Conservation (phyloP, 2,113 vertebrate genomes). For the Scortum barcoo region DNA sequence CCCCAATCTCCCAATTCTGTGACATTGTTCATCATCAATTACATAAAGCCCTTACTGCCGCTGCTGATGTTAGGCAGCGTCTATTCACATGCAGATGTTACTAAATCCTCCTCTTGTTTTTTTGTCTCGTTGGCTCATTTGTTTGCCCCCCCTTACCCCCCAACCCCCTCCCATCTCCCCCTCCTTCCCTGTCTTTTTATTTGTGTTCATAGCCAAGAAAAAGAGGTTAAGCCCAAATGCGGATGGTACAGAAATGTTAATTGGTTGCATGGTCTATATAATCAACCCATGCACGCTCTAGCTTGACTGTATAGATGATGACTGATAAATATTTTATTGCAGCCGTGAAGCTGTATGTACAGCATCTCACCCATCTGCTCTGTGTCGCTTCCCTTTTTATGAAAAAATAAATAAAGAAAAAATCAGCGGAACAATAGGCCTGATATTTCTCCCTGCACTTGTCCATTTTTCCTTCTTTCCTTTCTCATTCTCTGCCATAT, state of each 20-base stretch:
- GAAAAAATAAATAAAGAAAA: constrained; percentile 83
- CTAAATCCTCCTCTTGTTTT: constrained; percentile 88
- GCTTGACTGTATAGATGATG: constrained; percentile 45
- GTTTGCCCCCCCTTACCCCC: constrained; percentile 49
- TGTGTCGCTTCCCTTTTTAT: constrained; percentile 83
- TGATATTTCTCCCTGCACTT: constrained; percentile 75
- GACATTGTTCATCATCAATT: constrained; percentile 82
- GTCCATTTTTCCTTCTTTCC: constrained; percentile 38
- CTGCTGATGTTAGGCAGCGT: constrained; percentile 78
- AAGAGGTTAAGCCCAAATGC: constrained; percentile 50
- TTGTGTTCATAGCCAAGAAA: constrained; percentile 39
- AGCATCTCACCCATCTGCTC: constrained; percentile 26
- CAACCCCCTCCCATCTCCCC: constrained; percentile 32
- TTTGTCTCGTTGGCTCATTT: constrained; percentile 67
- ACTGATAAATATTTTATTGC: constrained; percentile 64
- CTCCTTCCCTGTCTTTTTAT: constrained; percentile 45
- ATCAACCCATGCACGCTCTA: constrained; percentile 71
- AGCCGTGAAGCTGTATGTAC: constrained; percentile 5
- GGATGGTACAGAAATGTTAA: constrained; percentile 66
- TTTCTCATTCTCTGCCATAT: constrained; percentile 36
- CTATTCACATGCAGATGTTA: constrained; percentile 95
- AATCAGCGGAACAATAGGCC: constrained; percentile 87
- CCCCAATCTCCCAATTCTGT: constrained; percentile 41
- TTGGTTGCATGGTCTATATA: constrained; percentile 76
- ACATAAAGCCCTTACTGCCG: constrained; percentile 77